Conservation (phyloP, 2,797 vertebrate species). For the Buceros bicornis region DNA sequence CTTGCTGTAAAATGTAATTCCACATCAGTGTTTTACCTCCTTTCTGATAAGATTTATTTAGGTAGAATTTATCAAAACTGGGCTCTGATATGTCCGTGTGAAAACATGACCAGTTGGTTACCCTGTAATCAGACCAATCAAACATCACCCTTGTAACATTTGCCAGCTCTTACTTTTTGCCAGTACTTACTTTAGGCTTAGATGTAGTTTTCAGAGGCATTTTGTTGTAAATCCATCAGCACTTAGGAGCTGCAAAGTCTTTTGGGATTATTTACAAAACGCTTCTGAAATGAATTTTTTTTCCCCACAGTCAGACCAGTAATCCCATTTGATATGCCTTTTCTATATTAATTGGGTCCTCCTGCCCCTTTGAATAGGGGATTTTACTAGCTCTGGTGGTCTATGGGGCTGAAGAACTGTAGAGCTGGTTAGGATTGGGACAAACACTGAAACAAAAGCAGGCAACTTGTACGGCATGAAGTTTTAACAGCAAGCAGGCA, state of each 20-base stretch:
- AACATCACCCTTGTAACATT: background rate
- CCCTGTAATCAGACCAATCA: accelerated
- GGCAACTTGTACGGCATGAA: accelerated
- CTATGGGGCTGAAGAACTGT: background rate
- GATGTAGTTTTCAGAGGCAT: background rate
- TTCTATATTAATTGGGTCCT: background rate
- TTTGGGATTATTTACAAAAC: background rate
- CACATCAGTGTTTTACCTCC: background rate
- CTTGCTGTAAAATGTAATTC: background rate
- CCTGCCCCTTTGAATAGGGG: background rate
- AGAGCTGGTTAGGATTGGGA: background rate
- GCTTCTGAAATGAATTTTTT: background rate
- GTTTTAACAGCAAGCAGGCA: background rate
- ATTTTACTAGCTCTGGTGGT: background rate
- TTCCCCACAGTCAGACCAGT: background rate
- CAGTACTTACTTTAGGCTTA: background rate
- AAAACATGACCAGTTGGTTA: background rate
- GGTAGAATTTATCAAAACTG: background rate
- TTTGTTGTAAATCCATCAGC: background rate
- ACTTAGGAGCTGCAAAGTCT: background rate
- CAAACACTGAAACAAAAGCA: background rate
- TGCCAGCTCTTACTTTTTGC: background rate
- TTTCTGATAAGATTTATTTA: background rate
- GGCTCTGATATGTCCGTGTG: background rate
- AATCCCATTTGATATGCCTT: background rate